These are phyloP conservation scores for Melanotaenia pygmaea DNA, from an alignment of 2,797 vertebrate genomes.

Conservation along the genomic window DNA sequence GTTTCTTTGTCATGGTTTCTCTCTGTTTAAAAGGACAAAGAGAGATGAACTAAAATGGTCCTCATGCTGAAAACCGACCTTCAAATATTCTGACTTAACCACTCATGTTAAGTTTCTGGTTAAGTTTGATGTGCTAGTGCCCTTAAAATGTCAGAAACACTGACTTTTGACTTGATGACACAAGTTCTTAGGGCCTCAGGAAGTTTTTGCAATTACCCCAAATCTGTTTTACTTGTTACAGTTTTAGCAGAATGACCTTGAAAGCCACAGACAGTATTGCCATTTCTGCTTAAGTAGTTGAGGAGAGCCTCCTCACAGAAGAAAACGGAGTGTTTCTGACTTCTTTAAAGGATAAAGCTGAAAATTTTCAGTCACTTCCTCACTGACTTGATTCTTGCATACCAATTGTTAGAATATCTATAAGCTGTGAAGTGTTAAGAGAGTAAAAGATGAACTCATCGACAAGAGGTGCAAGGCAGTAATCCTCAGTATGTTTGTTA, in stretches of 20 bases:
- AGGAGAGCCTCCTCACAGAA: constrained; percentile 7
- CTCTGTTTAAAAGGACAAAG: not conserved
- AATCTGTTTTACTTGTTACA: constrained; percentile 56
- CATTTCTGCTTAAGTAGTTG: constrained; percentile 48
- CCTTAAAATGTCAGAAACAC: constrained; percentile 27
- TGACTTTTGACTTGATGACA: constrained; percentile 48
- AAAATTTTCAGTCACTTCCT: not conserved
- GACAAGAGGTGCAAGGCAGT: not conserved
- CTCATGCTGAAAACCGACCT: not conserved
- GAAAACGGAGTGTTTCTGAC: constrained; percentile 12
- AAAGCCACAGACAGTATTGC: constrained; percentile 34
- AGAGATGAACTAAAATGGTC: not conserved
- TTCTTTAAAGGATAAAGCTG: not conserved
- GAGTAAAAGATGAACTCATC: not conserved
- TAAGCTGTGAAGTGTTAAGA: not conserved
- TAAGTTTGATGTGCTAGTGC: not conserved
- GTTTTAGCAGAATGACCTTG: constrained; percentile 48
- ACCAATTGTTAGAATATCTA: not conserved
- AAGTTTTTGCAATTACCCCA: constrained; percentile 46
- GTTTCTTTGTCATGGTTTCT: not conserved
- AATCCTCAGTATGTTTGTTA: not conserved
- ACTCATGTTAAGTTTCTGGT: not conserved
- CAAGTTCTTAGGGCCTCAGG: constrained; percentile 29
- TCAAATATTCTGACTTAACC: not conserved
- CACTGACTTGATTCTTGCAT: not conserved